Conservation (phyloP, 2,888 invertebrate genomes). For the Gandaritis pyraliata region DNA sequence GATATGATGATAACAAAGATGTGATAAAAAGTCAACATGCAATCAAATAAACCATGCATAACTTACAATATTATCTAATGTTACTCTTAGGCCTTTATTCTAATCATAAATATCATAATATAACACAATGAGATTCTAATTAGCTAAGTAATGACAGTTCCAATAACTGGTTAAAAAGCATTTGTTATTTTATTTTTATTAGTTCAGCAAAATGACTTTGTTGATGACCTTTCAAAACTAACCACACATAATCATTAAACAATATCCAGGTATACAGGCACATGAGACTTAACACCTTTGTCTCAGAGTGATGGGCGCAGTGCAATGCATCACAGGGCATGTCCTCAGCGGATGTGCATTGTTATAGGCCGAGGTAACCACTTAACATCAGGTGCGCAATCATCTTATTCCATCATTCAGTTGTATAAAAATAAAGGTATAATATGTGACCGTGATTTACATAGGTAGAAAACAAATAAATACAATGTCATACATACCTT, state of each 20-base stretch:
- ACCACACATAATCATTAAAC: neutral
- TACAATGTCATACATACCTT: slow-evolving; percentile 60
- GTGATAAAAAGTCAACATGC: slow-evolving; percentile 16
- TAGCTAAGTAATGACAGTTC: neutral
- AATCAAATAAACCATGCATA: slow-evolving; percentile 1
- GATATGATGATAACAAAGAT: slow-evolving; percentile 14
- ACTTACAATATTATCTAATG: neutral
- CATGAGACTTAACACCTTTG: no score
- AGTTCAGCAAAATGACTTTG: neutral
- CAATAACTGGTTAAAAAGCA: neutral
- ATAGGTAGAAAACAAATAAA: slow-evolving; percentile 1
- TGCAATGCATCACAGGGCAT: no score
- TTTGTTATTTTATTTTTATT: neutral
- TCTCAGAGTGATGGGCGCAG: no score
- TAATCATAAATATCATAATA: no score
- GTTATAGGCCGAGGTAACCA: no score
- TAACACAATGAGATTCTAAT: no score
- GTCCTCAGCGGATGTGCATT: no score
- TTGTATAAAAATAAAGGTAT: no score
- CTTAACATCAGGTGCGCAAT: no score
- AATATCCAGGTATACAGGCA: neutral
- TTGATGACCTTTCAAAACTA: neutral
- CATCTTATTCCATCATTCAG: no score
- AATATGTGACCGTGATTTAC: no score
- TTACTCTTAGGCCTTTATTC: no score